Evolutionary conservation across 2,888 invertebrate genomes (phyloP).

Genomic region (Eucera pruinosa): DNA sequence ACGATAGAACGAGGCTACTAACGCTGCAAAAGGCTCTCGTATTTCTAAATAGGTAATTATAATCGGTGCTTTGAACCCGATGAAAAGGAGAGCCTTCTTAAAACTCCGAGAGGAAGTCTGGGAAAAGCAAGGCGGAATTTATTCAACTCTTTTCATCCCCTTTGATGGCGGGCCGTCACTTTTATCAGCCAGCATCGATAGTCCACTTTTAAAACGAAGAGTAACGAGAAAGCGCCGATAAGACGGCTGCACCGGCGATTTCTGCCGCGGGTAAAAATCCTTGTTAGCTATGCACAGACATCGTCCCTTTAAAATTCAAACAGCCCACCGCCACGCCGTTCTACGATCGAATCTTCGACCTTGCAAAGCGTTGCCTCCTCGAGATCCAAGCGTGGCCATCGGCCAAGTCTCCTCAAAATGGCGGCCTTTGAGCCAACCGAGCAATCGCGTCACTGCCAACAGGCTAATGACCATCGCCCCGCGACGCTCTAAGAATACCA

Average conservation of each 20-base stretch:
- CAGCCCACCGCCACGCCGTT: neutral
- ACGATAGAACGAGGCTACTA: too few species aligned
- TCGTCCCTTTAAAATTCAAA: slow-evolving; percentile 34
- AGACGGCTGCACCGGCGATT: neutral
- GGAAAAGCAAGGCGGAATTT: neutral
- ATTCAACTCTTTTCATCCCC: neutral
- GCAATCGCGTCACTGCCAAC: neutral
- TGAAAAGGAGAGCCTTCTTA: neutral
- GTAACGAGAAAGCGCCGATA: neutral
- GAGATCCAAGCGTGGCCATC: slow-evolving; percentile 46
- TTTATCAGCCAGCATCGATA: neutral
- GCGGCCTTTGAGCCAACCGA: slow-evolving; percentile 73
- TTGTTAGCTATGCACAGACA: slow-evolving; percentile 17
- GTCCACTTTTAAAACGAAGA: neutral
- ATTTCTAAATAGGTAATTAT: slow-evolving; percentile 4
- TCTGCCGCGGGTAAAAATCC: neutral
- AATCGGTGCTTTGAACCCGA: neutral
- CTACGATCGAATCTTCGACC: slow-evolving; percentile 11
- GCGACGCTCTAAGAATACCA: neutral
- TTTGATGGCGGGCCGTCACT: neutral
- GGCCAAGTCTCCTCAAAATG: slow-evolving; percentile 73
- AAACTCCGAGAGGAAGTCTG: neutral
- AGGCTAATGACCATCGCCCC: neutral
- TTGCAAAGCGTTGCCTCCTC: slow-evolving; percentile 16
- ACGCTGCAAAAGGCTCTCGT: neutral